Conservation (phyloP, 2,113 vertebrate species). For the Cynopterus brachyotis region DNA sequence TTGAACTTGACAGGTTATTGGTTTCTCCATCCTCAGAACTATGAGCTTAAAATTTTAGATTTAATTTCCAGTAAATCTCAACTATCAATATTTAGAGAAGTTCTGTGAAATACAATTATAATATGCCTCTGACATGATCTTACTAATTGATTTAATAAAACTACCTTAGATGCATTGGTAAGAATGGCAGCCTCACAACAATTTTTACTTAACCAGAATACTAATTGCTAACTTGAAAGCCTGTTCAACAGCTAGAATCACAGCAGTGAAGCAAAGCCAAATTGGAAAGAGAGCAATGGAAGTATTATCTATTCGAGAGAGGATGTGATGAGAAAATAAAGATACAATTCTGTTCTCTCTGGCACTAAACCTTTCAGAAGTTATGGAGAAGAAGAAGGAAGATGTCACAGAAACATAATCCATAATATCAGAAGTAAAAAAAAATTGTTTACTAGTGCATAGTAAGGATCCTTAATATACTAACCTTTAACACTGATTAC, state of each 20-base stretch:
- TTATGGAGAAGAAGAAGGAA: not conserved
- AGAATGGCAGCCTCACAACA: slow-evolving; percentile 33
- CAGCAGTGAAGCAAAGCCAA: slow-evolving; percentile 57
- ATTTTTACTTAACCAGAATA: slow-evolving; percentile 46
- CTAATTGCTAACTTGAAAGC: slow-evolving; percentile 64
- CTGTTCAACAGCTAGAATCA: slow-evolving; percentile 53
- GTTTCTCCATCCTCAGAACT: not conserved
- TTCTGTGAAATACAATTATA: not conserved
- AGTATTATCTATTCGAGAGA: slow-evolving; percentile 48
- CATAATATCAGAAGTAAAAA: not conserved
- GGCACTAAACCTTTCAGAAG: slow-evolving; percentile 10
- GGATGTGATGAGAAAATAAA: slow-evolving; percentile 64
- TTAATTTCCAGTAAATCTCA: slow-evolving; percentile 27
- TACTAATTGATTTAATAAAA: slow-evolving; percentile 34
- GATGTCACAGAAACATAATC: not conserved
- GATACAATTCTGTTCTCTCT: not conserved
- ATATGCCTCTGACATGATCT: not conserved
- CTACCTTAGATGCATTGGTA: slow-evolving; percentile 2
- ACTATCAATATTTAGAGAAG: slow-evolving; percentile 5
- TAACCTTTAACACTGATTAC: not conserved
- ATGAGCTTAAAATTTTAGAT: not conserved
- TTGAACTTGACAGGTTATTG: not conserved
- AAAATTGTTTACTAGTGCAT: slow-evolving; percentile 10
- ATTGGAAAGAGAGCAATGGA: slow-evolving; percentile 48
- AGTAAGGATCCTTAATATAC: not conserved